Conservation (phyloP, 2,797 vertebrate species). For the Geotrypetes seraphini region DNA sequence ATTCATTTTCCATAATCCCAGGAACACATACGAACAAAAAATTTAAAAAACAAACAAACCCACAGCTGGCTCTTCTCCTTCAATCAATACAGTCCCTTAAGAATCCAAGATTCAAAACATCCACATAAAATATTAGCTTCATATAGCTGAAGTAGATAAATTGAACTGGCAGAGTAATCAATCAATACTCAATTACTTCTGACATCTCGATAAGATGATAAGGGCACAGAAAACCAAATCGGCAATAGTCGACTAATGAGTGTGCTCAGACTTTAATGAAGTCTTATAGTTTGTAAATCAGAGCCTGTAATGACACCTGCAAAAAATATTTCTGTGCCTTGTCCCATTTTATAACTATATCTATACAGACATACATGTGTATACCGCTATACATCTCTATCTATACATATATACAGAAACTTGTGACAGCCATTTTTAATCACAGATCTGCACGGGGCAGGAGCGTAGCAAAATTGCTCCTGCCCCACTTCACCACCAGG, state of each 20-base stretch:
- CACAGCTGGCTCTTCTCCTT: slow-evolving; percentile 15
- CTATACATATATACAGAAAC: too few relatives aligned
- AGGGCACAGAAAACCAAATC: slow-evolving; percentile 6
- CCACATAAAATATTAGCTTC: slow-evolving; percentile 37
- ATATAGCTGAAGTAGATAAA: slow-evolving; percentile 36
- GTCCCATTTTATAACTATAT: not conserved
- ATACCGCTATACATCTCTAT: too few relatives aligned
- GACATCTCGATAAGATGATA: slow-evolving; percentile 29
- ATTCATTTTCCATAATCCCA: slow-evolving; percentile 12
- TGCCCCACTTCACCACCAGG: too few relatives aligned
- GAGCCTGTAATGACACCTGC: slow-evolving; percentile 8
- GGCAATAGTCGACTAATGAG: slow-evolving; percentile 21
- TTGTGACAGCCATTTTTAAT: too few relatives aligned
- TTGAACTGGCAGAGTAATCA: slow-evolving; percentile 25
- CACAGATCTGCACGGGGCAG: too few relatives aligned
- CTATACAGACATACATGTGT: too few relatives aligned
- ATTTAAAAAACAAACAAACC: slow-evolving; percentile 7
- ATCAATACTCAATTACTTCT: slow-evolving; percentile 37
- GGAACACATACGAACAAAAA: too few relatives aligned
- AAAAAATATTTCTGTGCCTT: slow-evolving; percentile 5
- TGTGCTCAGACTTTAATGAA: slow-evolving; percentile 1
- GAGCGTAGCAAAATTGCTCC: too few relatives aligned
- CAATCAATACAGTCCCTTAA: slow-evolving; percentile 22
- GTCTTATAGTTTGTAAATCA: slow-evolving; percentile 9
- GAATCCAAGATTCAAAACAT: slow-evolving; percentile 28